These are phyloP conservation scores for Parasteatoda tepidariorum DNA, from an alignment of 1,140 invertebrate genomes.

Conservation along the genomic window DNA sequence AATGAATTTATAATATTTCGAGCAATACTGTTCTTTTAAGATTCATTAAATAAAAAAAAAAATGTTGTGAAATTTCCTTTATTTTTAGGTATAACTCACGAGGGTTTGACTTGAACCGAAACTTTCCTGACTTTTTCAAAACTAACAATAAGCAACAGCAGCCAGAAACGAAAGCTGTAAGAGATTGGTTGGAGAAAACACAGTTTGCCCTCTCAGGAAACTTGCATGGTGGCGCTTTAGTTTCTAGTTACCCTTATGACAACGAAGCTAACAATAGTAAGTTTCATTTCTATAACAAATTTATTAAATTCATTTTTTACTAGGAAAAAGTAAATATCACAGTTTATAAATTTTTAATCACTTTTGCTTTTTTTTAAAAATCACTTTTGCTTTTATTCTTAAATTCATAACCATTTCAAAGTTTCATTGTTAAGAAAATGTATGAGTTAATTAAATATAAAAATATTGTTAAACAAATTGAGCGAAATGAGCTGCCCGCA, in stretches of 20 bases:
- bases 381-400: neutral
- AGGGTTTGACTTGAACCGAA: constrained; percentile 89
- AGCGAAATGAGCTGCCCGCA: no score
- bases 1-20: no score
- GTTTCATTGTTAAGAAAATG: no score
- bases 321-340: neutral
- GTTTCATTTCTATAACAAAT: constrained; percentile 66
- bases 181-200: constrained; percentile 91
- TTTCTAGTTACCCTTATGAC: constrained; percentile 92
- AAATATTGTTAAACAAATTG: no score
- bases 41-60: no score
- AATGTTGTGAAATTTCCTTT: neutral
- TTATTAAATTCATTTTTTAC: neutral
- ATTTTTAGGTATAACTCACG: constrained; percentile 81
- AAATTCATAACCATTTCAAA: no score
- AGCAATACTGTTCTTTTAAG: no score
- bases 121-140: constrained; percentile 91
- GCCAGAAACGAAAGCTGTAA: constrained; percentile 94
- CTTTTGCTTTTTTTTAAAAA: neutral
- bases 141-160: constrained; percentile 84
- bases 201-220: constrained; percentile 92
- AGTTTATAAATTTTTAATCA: neutral
- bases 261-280: constrained; percentile 92
- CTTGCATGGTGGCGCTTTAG: constrained; percentile 90
- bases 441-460: no score